Percentiles rank a stretch among this genome's conserved stretches.
These are phyloP conservation scores for Ceyx cyanopectus DNA, from an alignment of 2,113 vertebrate species.

Conservation along the genomic window DNA sequence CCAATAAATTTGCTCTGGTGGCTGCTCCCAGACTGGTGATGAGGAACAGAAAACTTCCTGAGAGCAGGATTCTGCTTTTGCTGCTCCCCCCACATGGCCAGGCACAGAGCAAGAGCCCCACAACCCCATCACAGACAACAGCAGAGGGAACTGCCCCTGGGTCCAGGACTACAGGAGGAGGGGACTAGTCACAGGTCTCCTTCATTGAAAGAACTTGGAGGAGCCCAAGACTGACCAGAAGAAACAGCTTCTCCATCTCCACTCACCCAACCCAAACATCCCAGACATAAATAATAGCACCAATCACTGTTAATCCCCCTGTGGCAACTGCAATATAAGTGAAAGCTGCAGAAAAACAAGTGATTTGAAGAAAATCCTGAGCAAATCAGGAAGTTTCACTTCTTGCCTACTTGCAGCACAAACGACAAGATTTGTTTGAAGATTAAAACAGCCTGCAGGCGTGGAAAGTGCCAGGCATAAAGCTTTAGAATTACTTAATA, in stretches of 20 bases:
- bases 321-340: background rate
- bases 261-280: background rate
- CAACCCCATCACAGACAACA: fast-evolving
- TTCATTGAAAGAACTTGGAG: fast-evolving
- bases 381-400: slow-evolving; percentile 52
- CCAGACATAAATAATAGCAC: background rate
- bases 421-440: background rate
- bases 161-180: background rate
- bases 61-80: background rate
- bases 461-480: slow-evolving; percentile 42
- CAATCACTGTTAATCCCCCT: background rate
- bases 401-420: background rate
- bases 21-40: background rate
- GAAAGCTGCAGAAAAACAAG: background rate
- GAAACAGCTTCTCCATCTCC: background rate
- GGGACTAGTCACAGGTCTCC: background rate
- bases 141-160: background rate
- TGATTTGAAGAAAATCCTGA: background rate
- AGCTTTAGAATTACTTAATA: slow-evolving; percentile 3
- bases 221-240: background rate
- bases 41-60: background rate
- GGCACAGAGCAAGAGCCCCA: fast-evolving
- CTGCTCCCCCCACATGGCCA: fast-evolving
- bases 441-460: slow-evolving; percentile 20
- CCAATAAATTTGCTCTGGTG: background rate